A percentile compares a stretch with the other conserved stretches of the same genome.
Evolutionary conservation across 1,140 invertebrate species (phyloP).

Genomic region (Scaptomyza graminum): DNA sequence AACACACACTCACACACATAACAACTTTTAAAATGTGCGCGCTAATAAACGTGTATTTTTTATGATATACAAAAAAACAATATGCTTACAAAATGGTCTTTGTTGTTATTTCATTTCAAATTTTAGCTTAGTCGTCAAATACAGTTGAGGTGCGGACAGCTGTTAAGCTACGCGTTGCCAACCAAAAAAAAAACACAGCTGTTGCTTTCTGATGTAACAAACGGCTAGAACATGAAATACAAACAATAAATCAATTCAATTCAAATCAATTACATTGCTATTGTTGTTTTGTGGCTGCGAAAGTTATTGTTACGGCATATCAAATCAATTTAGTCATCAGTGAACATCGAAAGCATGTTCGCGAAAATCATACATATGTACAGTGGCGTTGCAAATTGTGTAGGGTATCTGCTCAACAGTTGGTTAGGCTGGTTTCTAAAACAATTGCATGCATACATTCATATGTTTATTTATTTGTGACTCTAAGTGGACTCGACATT

Average conservation of each 20-base stretch:
- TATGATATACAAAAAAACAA: constrained; percentile 53
- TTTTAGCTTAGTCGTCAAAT: constrained; percentile 4
- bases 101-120: constrained; percentile 4
- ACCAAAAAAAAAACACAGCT: constrained; percentile 21
- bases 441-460: neutral
- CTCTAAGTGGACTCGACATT: constrained; percentile 36
- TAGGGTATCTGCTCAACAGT: constrained; percentile 28
- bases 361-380: neutral
- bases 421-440: too few species aligned
- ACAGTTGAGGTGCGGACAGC: constrained; percentile 54
- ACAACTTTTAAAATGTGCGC: constrained; percentile 69
- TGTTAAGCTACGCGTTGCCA: constrained; percentile 57
- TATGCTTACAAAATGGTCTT: constrained; percentile 13
- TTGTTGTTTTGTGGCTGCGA: constrained; percentile 3
- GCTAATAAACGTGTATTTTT: constrained; percentile 81
- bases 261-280: constrained; percentile 35
- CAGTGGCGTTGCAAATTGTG: neutral
- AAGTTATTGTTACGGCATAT: neutral
- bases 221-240: constrained; percentile 30
- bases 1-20: constrained; percentile 48
- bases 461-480: constrained; percentile 19
- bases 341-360: constrained; percentile 29
- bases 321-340: constrained; percentile 22
- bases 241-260: constrained; percentile 35
- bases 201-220: constrained; percentile 54